phyloP scores from a whole-genome alignment of 2,888 invertebrate genomes.

The Agriopis leucophaearia region DNA sequence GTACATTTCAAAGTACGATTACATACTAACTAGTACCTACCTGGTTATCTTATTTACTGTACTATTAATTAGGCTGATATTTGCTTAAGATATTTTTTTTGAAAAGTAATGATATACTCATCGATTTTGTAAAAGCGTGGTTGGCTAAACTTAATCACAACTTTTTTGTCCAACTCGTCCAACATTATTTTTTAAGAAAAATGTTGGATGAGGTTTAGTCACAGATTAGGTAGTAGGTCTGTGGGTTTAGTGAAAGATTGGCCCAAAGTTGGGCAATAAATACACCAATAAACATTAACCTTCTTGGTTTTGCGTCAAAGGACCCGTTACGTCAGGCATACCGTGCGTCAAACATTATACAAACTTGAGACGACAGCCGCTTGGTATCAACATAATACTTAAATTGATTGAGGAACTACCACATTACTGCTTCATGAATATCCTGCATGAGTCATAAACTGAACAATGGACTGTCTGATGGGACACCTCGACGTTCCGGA shows the following conservation, averaged over 20 bases:
- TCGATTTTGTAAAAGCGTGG: too few relatives aligned
- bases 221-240: too few relatives aligned
- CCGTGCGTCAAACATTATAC: constrained; percentile 25
- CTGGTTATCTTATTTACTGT: background rate
- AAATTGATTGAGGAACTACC: constrained; percentile 46
- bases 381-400: constrained; percentile 37
- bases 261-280: constrained; percentile 10
- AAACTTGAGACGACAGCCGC: constrained; percentile 23
- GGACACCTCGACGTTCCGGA: constrained; percentile 28
- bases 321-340: constrained; percentile 6
- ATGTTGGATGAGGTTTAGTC: too few relatives aligned
- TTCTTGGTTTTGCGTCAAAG: constrained; percentile 23
- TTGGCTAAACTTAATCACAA: too few relatives aligned
- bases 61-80: background rate
- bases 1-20: constrained; percentile 12
- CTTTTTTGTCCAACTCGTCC: too few relatives aligned
- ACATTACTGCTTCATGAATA: constrained; percentile 41
- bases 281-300: constrained; percentile 20
- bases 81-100: too few relatives aligned
- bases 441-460: constrained; percentile 42
- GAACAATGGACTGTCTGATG: constrained; percentile 41
- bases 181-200: too few relatives aligned
- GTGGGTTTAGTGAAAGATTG: background rate
- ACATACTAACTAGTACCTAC: background rate
- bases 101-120: too few relatives aligned